Conservation (phyloP, 2,888 invertebrate genomes). For the Ecdyonurus torrentis region DNA sequence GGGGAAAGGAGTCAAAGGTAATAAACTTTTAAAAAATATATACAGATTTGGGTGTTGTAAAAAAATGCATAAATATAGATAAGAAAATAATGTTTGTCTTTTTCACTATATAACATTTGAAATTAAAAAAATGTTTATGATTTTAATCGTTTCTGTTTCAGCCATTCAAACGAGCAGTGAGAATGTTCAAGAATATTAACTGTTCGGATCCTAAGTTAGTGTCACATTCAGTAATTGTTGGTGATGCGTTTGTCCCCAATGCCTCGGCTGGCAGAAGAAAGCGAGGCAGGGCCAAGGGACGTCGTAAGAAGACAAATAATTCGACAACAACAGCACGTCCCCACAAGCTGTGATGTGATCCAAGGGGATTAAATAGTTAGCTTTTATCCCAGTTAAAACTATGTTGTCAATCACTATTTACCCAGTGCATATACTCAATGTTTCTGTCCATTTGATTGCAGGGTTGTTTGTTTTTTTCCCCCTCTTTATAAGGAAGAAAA, state of each 20-base stretch:
- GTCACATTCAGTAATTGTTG: slow-evolving; percentile 17
- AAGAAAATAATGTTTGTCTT: neutral
- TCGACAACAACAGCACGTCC: neutral
- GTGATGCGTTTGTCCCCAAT: slow-evolving; percentile 12
- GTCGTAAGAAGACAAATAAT: neutral
- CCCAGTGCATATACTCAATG: neutral
- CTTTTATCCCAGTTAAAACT: neutral
- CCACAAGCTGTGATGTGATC: neutral
- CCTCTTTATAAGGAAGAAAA: too few species aligned
- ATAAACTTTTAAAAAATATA: neutral
- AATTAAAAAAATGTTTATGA: neutral
- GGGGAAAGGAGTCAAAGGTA: slow-evolving; percentile 21
- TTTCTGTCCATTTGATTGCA: too few species aligned
- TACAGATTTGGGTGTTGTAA: neutral
- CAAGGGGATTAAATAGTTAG: neutral
- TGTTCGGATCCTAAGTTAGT: slow-evolving; percentile 24
- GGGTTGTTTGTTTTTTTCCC: too few species aligned
- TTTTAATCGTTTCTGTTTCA: slow-evolving; percentile 14
- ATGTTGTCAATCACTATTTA: neutral
- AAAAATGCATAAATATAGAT: neutral
- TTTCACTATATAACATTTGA: neutral
- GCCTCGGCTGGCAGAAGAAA: slow-evolving; percentile 10
- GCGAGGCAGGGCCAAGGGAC: slow-evolving; percentile 12
- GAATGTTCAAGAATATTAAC: slow-evolving; percentile 25
- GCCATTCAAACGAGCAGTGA: slow-evolving; percentile 25